Evolutionary conservation across 37 sponge, comb jelly and placozoan species (phyloP), one percentile per base, ranked within the genome.

Genomic region (Aplysina aerophoba): DNA sequence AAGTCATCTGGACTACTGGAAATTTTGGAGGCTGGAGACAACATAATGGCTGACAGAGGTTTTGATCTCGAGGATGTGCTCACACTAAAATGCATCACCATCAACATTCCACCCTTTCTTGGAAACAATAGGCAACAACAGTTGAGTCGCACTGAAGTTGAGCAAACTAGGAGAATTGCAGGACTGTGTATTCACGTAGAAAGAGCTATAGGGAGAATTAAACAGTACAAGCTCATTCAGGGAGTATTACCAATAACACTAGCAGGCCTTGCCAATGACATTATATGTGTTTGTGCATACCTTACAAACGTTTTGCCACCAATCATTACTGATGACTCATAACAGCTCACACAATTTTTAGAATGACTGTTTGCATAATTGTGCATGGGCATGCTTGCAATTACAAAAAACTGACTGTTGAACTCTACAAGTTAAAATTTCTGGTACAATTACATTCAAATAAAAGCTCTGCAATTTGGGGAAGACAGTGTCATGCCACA

Each of bases 21-120:
- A 53, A 38, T 89, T 20, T 38, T 89, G 22, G 63, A 90, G 37
- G 20, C 20, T 27, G 86, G 90, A 53, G 90, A 86, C 41, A 54
- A 66, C 27, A 39, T 90, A 30, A 90, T 90, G 90, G 90, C 90
- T 31, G 90, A 86, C 64, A 66, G 79, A 54, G 84, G 90, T 16
- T 79, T 89, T 54, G 68, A 78, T 22, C 80, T 85, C 17, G 53
- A 40, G 31, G 89, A 89, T 55, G 65, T 58, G 31, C 44, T 68
- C 15, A 16, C 30, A 40, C 25, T 50, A 1, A 22, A 22, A 35
- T 69, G 87, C 20, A 68, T 80, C 55, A n/a, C 25, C 20, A 16
- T 85, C 24, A 72, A 85, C 57, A 72, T 85, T 31, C 75, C 86
- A 38, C 86, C 86, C 20, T 62, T 63, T 56, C 56, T 78, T 1